Conservation (phyloP, 2,888 invertebrate species). For the Dicycla oo region DNA sequence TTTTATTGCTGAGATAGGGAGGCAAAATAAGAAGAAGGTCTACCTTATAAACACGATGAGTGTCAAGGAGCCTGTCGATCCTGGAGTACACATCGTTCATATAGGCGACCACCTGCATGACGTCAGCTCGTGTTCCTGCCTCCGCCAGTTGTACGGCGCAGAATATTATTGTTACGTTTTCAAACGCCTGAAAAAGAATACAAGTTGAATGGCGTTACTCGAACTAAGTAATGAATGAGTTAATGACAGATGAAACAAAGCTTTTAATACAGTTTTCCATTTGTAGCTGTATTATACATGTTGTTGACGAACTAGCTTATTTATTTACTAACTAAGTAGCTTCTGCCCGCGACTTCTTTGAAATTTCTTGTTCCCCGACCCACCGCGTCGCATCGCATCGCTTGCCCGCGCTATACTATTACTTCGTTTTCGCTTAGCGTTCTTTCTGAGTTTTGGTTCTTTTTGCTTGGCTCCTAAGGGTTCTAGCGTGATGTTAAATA, state of each 20-base stretch:
- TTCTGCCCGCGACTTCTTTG: too few species aligned
- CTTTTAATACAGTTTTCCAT: not conserved
- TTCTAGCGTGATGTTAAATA: too few species aligned
- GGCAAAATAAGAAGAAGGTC: not conserved
- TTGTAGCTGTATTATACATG: not conserved
- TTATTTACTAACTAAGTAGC: too few species aligned
- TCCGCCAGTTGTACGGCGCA: conserved; percentile 92
- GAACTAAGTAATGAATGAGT: not conserved
- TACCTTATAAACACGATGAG: conserved; percentile 97
- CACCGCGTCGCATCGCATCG: too few species aligned
- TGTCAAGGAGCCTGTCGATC: conserved; percentile 95
- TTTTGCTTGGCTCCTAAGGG: too few species aligned
- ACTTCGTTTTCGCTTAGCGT: too few species aligned
- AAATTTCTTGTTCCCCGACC: too few species aligned
- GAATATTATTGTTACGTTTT: conserved; percentile 94
- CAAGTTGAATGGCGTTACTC: not conserved
- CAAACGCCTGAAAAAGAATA: conserved; percentile 91
- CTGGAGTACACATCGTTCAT: conserved; percentile 96
- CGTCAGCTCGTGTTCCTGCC: conserved; percentile 84
- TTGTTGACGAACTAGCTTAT: not conserved
- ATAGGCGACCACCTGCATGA: conserved; percentile 95
- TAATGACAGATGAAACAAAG: too few species aligned
- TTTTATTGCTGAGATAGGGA: too few species aligned
- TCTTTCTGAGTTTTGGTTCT: too few species aligned
- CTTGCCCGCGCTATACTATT: too few species aligned